phyloP scores from a whole-genome alignment of 2,113 vertebrate species.

The Halcyon malimbica region DNA sequence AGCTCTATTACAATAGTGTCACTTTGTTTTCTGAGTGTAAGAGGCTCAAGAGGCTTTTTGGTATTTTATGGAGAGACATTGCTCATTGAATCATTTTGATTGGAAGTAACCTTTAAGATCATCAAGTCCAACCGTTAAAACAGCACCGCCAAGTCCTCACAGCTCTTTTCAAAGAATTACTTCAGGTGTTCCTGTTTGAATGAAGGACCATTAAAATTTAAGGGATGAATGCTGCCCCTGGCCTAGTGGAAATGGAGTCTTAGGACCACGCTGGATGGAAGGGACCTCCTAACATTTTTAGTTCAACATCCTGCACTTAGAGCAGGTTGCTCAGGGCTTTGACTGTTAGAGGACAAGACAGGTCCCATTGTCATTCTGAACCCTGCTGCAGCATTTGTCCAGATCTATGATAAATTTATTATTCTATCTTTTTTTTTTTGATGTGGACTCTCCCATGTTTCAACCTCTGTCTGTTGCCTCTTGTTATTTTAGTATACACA shows the following conservation, averaged over 20 bases:
- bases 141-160: not conserved
- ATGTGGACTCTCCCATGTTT: not conserved
- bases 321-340: not conserved
- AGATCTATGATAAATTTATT: not conserved
- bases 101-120: not conserved
- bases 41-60: not conserved
- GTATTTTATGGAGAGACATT: not conserved
- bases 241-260: not conserved
- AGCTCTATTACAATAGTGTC: not conserved
- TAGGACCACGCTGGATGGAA: not conserved
- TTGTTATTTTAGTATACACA: not conserved
- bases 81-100: not conserved
- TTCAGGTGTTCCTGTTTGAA: not conserved
- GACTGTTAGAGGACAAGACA: not conserved
- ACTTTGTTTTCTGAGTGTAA: not conserved
- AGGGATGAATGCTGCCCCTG: not conserved
- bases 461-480: not conserved
- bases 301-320: not conserved
- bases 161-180: not conserved
- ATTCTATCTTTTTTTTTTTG: not conserved
- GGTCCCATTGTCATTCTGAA: not conserved
- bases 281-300: fast-evolving
- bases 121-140: not conserved
- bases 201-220: not conserved
- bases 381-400: not conserved